These are phyloP conservation scores for Willisornis vidua DNA, from an alignment of 2,113 vertebrate genomes.

Conservation along the genomic window DNA sequence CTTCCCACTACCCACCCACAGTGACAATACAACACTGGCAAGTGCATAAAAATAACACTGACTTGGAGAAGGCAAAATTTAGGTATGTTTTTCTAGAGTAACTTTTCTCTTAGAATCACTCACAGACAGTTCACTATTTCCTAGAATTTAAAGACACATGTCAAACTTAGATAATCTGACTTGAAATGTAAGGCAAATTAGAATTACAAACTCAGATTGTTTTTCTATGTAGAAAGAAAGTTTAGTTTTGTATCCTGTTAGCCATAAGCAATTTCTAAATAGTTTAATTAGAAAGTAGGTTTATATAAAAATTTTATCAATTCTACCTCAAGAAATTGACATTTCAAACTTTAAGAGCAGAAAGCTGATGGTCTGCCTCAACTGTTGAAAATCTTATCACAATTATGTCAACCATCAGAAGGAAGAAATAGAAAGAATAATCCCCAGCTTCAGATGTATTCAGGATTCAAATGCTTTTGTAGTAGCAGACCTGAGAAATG, in stretches of 20 bases:
- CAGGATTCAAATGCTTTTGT: not conserved
- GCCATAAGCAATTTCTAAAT: not conserved
- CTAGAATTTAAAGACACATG: not conserved
- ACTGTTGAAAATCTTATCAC: not conserved
- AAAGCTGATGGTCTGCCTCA: not conserved
- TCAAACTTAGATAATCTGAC: not conserved
- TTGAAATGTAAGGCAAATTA: not conserved
- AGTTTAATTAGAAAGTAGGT: not conserved
- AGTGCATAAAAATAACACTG: not conserved
- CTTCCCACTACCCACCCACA: slow-evolving; percentile 27
- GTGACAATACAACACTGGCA: not conserved
- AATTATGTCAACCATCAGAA: not conserved
- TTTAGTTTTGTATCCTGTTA: not conserved
- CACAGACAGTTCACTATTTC: not conserved
- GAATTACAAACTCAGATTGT: not conserved
- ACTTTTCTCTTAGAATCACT: not conserved
- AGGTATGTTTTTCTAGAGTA: not conserved
- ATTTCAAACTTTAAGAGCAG: not conserved
- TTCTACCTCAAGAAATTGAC: not conserved
- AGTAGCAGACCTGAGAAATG: not conserved
- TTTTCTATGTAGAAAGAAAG: not conserved
- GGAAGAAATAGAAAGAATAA: not conserved
- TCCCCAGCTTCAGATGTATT: not conserved
- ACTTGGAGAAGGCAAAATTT: not conserved
- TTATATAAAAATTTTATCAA: not conserved